phyloP scores from a whole-genome alignment of 2,888 invertebrate species.

The Ommatoiulus sabulosus region DNA sequence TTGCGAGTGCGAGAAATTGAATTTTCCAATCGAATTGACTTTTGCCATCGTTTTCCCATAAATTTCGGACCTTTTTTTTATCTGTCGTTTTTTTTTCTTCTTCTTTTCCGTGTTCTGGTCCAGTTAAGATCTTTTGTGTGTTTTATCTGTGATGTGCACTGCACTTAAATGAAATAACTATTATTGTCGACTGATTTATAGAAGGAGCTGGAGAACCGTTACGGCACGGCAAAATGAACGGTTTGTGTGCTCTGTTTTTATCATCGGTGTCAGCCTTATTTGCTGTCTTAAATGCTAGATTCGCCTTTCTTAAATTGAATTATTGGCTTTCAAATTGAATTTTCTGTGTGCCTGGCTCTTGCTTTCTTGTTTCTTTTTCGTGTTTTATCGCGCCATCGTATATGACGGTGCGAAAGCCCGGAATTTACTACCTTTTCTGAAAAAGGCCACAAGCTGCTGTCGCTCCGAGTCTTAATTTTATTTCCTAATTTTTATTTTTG shows the following conservation, averaged over 20 bases:
- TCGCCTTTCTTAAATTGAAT: constrained; percentile 14
- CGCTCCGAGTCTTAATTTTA: not conserved
- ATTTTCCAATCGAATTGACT: constrained; percentile 40
- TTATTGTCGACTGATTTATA: constrained; percentile 24
- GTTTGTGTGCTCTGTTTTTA: constrained; percentile 13
- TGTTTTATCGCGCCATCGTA: not conserved
- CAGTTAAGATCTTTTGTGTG: constrained; percentile 34
- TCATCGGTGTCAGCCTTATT: constrained; percentile 30
- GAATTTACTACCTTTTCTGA: not conserved
- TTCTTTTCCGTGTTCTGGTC: not conserved
- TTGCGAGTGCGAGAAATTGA: not conserved
- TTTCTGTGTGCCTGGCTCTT: not conserved
- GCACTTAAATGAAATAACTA: constrained; percentile 32
- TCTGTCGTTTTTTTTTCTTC: not conserved
- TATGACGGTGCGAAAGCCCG: not conserved
- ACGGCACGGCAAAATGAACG: constrained; percentile 33
- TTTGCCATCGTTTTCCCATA: constrained; percentile 35
- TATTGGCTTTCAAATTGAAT: constrained; percentile 36
- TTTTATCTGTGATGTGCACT: constrained; percentile 5
- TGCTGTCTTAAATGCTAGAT: constrained; percentile 31
- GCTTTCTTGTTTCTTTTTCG: not conserved
- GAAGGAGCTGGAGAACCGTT: not conserved
- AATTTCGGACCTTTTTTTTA: not conserved
- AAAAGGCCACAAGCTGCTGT: not conserved
- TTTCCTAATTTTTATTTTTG: too few relatives aligned